A percentile compares a stretch with the other conserved stretches of the same genome.
phyloP scores from a whole-genome alignment of 2,888 invertebrate species.

The Apoderus coryli region DNA sequence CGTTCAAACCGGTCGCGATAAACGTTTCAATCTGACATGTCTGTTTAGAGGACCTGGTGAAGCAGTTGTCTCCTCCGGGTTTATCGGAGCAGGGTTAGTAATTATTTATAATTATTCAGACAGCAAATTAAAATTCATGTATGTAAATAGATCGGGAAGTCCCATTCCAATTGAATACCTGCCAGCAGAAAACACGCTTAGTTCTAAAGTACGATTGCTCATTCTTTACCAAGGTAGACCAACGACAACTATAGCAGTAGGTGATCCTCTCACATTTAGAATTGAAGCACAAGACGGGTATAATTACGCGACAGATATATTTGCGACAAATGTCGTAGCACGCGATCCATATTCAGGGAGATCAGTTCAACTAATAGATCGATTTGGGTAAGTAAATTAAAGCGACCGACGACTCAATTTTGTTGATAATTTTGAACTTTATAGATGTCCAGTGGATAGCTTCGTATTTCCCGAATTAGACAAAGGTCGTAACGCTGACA shows the following conservation, averaged over 20 bases:
- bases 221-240: conserved; percentile 83
- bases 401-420: background rate
- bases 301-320: conserved; percentile 77
- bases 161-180: conserved; percentile 87
- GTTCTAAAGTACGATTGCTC: conserved; percentile 71
- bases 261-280: conserved; percentile 79
- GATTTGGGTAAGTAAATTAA: conserved; percentile 57
- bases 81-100: conserved; percentile 68
- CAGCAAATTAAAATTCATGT: too few species aligned
- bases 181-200: conserved; percentile 80
- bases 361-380: conserved; percentile 78
- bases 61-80: conserved; percentile 84
- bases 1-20: conserved; percentile 81
- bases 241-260: conserved; percentile 86
- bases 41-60: conserved; percentile 84
- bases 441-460: conserved; percentile 79
- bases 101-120: conserved; percentile 1
- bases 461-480: conserved; percentile 86
- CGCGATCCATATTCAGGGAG: conserved; percentile 84
- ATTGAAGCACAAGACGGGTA: conserved; percentile 81
- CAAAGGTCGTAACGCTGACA: conserved; percentile 71
- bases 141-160: conserved; percentile 79
- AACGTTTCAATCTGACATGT: conserved; percentile 85
- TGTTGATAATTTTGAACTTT: conserved; percentile 1
- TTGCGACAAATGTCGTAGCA: conserved; percentile 85